phyloP scores from a whole-genome alignment of 2,888 invertebrate genomes.

The Furcula furcula region DNA sequence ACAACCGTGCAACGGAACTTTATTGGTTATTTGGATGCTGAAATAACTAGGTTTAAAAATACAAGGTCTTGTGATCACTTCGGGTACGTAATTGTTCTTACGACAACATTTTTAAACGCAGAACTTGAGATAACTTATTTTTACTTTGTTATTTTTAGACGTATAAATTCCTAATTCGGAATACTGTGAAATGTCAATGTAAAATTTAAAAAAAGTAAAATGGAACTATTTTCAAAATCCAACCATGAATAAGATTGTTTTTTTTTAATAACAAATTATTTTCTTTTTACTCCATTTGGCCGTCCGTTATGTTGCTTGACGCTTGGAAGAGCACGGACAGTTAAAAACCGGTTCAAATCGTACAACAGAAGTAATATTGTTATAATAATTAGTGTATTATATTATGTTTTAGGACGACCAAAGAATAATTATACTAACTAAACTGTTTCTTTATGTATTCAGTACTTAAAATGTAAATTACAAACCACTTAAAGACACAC shows the following conservation, averaged over 20 bases:
- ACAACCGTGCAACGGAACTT: slow-evolving; percentile 21
- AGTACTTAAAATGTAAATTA: not conserved
- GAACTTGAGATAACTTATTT: too few species aligned
- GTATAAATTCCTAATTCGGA: too few species aligned
- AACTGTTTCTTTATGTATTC: not conserved
- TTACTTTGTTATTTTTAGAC: too few species aligned
- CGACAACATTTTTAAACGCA: too few species aligned
- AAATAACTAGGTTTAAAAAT: too few species aligned
- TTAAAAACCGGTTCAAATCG: slow-evolving; percentile 55
- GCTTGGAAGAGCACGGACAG: slow-evolving; percentile 57
- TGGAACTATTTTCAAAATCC: slow-evolving; percentile 3
- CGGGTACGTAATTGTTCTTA: too few species aligned
- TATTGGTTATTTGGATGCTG: slow-evolving; percentile 12
- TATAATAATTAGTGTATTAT: slow-evolving; percentile 30
- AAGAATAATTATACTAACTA: not conserved
- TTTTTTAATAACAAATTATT: slow-evolving; percentile 16
- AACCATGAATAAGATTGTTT: slow-evolving; percentile 1
- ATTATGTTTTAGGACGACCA: not conserved
- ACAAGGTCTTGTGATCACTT: too few species aligned
- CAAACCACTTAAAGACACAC: too few species aligned
- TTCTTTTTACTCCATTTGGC: slow-evolving; percentile 27
- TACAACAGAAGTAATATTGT: slow-evolving; percentile 39
- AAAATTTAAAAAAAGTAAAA: too few species aligned
- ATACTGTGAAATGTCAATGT: too few species aligned
- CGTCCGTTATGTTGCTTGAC: slow-evolving; percentile 52